Evolutionary conservation across 2,888 invertebrate genomes (phyloP).

Genomic region (Trissolcus japonicus): DNA sequence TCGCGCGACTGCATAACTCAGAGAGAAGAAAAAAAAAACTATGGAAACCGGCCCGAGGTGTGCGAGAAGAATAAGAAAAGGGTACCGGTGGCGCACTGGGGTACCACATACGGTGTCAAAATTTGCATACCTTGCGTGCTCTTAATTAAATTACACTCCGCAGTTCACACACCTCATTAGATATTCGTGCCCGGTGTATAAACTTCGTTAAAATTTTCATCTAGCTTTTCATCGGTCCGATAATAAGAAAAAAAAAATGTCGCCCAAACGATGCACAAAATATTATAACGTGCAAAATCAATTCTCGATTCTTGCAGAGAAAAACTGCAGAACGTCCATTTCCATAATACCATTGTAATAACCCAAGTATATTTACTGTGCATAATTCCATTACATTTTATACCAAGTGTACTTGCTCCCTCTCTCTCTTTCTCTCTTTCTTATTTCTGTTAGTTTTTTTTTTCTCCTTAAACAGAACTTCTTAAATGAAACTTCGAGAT

Average conservation of each 20-base stretch:
- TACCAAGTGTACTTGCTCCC: conserved; percentile 30
- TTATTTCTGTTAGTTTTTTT: neutral
- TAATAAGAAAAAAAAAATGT: neutral
- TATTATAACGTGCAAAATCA: conserved; percentile 12
- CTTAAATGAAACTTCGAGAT: conserved; percentile 41
- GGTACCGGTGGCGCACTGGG: conserved; percentile 52
- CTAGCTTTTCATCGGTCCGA: neutral
- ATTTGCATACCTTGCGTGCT: conserved; percentile 72
- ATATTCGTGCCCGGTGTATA: conserved; percentile 57
- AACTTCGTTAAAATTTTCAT: neutral
- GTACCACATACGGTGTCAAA: conserved; percentile 67
- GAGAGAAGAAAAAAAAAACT: conserved; percentile 17
- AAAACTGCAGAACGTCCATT: conserved; percentile 7
- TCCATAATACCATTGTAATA: conserved; percentile 32
- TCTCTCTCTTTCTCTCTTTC: neutral
- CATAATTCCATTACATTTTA: conserved; percentile 22
- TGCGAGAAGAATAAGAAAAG: conserved; percentile 47
- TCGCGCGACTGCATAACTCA: conserved; percentile 39
- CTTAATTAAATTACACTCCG: conserved; percentile 72
- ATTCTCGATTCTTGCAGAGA: conserved; percentile 15
- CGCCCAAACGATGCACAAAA: neutral
- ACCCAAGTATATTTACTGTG: conserved; percentile 31
- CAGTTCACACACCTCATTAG: conserved; percentile 69
- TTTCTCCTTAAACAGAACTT: conserved; percentile 27
- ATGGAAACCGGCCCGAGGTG: conserved; percentile 33